Evolutionary conservation across 2,113 vertebrate genomes (phyloP).

Genomic region (Rhea americana): DNA sequence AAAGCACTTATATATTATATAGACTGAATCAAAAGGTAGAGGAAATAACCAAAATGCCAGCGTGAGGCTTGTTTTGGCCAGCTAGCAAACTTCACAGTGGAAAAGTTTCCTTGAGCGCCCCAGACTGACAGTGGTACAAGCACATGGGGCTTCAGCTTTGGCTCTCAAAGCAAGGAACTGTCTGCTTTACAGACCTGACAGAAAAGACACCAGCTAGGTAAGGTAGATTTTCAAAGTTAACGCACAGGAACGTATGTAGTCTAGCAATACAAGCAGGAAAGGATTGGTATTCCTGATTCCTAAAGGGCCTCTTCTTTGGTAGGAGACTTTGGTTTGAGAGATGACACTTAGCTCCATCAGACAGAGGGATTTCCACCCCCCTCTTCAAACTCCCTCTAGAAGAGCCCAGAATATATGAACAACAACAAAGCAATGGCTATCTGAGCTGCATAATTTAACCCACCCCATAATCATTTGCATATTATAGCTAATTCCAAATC

Average conservation of each 20-base stretch:
- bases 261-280: not conserved
- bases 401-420: not conserved
- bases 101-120: not conserved
- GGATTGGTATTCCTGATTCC: not conserved
- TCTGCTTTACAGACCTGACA: not conserved
- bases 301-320: not conserved
- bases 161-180: not conserved
- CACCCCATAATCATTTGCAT: not conserved
- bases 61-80: not conserved
- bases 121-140: not conserved
- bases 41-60: not conserved
- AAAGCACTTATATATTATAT: not conserved
- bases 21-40: not conserved
- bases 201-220: not conserved
- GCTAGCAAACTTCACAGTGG: not conserved
- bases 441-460: not conserved
- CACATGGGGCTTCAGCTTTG: not conserved
- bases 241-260: not conserved
- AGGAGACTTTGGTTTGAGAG: not conserved
- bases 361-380: not conserved
- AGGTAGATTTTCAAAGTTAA: not conserved
- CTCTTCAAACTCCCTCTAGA: not conserved
- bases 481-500: slow-evolving; percentile 32
- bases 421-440: not conserved
- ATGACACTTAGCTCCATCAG: not conserved